phyloP scores from a whole-genome alignment of 2,888 invertebrate genomes.

The Drosophila stalkeri region DNA sequence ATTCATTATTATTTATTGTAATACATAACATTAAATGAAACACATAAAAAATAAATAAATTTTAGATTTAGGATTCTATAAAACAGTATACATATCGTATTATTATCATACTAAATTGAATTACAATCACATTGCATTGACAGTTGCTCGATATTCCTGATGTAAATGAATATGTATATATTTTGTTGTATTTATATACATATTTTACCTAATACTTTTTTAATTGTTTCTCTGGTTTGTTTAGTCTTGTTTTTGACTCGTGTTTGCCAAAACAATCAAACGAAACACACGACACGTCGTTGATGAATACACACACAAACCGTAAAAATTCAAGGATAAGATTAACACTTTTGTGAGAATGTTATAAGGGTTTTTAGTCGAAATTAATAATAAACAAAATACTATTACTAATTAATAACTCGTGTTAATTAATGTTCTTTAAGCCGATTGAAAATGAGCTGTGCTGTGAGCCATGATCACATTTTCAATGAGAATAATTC shows the following conservation, averaged over 20 bases:
- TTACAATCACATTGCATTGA: slow-evolving; percentile 37
- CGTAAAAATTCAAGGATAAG: slow-evolving; percentile 6
- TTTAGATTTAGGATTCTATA: slow-evolving; percentile 46
- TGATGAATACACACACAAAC: slow-evolving; percentile 25
- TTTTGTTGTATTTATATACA: slow-evolving; percentile 23
- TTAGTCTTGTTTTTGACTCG: background rate
- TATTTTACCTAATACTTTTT: slow-evolving; percentile 16
- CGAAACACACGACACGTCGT: slow-evolving; percentile 36
- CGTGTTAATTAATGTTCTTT: slow-evolving; percentile 2
- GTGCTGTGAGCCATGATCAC: no score
- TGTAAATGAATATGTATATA: slow-evolving; percentile 5
- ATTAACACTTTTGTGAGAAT: slow-evolving; percentile 19
- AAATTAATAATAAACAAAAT: slow-evolving; percentile 29
- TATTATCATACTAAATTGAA: slow-evolving; percentile 56
- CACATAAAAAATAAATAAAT: slow-evolving; percentile 13
- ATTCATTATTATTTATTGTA: slow-evolving; percentile 76
- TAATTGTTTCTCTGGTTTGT: slow-evolving; percentile 5
- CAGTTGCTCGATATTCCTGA: slow-evolving; percentile 41
- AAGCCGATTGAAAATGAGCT: background rate
- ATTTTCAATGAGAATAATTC: background rate
- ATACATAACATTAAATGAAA: slow-evolving; percentile 48
- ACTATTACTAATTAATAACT: slow-evolving; percentile 44
- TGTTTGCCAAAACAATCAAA: slow-evolving; percentile 39
- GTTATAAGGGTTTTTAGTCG: slow-evolving; percentile 40
- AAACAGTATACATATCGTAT: slow-evolving; percentile 72